Conservation (phyloP, 2,113 vertebrate species). For the Marmota monax region DNA sequence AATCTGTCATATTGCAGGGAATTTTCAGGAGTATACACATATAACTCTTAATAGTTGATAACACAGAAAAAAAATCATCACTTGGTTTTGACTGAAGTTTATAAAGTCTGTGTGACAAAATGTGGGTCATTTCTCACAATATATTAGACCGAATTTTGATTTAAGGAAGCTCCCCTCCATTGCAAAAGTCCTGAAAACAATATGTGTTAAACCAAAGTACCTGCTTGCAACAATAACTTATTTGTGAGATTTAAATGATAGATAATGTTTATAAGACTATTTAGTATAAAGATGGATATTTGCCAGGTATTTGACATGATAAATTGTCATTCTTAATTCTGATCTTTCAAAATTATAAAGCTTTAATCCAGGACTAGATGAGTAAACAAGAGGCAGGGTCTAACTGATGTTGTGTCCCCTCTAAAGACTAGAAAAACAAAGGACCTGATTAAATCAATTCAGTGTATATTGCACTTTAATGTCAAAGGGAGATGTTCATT, state of each 20-base stretch:
- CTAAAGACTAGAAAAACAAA: neutral
- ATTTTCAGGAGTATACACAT: neutral
- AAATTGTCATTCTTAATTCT: neutral
- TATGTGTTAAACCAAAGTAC: neutral
- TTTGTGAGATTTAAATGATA: neutral
- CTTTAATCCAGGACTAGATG: neutral
- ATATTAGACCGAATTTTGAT: conserved; percentile 10
- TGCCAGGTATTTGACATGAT: neutral
- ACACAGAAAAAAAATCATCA: neutral
- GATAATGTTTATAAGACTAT: neutral
- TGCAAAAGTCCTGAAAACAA: neutral
- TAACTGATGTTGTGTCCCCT: neutral
- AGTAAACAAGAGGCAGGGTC: neutral
- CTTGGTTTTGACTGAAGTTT: conserved; percentile 6
- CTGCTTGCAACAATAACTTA: neutral
- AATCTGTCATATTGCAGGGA: neutral
- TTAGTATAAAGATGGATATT: neutral
- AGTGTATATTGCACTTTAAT: neutral
- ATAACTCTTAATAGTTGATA: neutral
- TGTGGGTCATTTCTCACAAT: neutral
- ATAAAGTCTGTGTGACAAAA: neutral
- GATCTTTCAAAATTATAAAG: neutral
- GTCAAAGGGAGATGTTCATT: neutral
- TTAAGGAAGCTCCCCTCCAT: neutral
- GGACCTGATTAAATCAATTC: too few species aligned